Percentiles rank a stretch among this genome's conserved stretches.
phyloP scores from a whole-genome alignment of 2,113 vertebrate genomes.

The Rhadina sibilatrix region DNA sequence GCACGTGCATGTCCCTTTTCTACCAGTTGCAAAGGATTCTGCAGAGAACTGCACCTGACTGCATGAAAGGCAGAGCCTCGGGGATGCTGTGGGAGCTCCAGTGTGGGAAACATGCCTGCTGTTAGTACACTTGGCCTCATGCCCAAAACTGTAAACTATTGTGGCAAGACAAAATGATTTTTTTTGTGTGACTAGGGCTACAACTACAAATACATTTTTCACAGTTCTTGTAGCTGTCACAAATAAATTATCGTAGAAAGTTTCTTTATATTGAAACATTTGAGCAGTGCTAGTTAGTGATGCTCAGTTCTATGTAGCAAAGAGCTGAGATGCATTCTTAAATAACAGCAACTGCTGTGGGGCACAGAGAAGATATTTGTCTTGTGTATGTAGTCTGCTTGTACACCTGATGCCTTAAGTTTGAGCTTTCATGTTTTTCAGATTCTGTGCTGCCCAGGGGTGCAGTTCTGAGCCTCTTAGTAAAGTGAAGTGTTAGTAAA shows the following conservation, averaged over 20 bases:
- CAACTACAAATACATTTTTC: not conserved
- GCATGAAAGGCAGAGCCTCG: accelerated
- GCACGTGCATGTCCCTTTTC: accelerated
- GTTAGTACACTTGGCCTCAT: not conserved
- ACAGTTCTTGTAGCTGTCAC: not conserved
- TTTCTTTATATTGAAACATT: not conserved
- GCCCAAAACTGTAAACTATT: not conserved
- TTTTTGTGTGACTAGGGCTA: not conserved
- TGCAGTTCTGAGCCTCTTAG: too few relatives aligned
- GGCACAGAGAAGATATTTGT: not conserved
- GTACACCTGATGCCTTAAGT: too few relatives aligned
- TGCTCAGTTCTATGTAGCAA: not conserved
- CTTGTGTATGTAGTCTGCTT: not conserved
- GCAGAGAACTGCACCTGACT: not conserved
- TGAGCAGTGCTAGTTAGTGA: not conserved
- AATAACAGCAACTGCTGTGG: not conserved
- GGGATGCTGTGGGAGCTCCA: not conserved
- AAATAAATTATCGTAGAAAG: not conserved
- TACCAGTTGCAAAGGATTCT: not conserved
- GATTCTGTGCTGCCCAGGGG: too few relatives aligned
- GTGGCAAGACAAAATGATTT: not conserved
- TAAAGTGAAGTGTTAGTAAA: too few relatives aligned
- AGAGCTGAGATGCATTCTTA: not conserved
- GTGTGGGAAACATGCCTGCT: not conserved
- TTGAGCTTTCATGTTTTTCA: too few relatives aligned